Percentiles rank a stretch among this genome's conserved stretches.
These are phyloP conservation scores for Amphipyra tragopoginis DNA, from an alignment of 2,888 invertebrate species.

Conservation along the genomic window DNA sequence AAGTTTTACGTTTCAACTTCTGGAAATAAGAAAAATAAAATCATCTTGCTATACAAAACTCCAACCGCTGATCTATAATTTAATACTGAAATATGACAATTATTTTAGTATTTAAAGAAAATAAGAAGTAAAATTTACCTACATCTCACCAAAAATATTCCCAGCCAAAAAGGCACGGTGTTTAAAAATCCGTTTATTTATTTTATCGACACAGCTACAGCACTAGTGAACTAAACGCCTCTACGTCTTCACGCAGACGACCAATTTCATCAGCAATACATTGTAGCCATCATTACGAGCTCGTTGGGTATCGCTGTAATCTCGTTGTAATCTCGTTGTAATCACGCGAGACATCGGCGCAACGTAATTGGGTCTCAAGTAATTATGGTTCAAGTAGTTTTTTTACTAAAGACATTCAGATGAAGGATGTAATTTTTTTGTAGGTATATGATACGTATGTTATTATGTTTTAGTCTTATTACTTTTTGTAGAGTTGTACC, in stretches of 20 bases:
- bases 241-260: slow-evolving; percentile 63
- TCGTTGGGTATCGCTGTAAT: slow-evolving; percentile 35
- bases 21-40: no score
- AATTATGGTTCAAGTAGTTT: slow-evolving; percentile 46
- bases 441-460: not conserved
- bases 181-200: not conserved
- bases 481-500: not conserved
- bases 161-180: no score
- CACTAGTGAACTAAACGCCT: slow-evolving; percentile 69
- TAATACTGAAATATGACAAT: no score
- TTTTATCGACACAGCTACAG: slow-evolving; percentile 57
- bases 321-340: slow-evolving; percentile 40
- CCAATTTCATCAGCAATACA: slow-evolving; percentile 66
- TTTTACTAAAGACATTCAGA: slow-evolving; percentile 42
- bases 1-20: no score
- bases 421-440: slow-evolving; percentile 13
- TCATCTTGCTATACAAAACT: no score
- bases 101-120: no score
- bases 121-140: no score
- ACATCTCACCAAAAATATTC: no score
- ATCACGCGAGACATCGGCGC: slow-evolving; percentile 39
- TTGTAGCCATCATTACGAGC: slow-evolving; percentile 52
- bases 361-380: slow-evolving; percentile 46
- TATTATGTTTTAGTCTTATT: not conserved
- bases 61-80: no score